A percentile compares a stretch with the other conserved stretches of the same genome.
These are phyloP conservation scores for Papilio polytes DNA, from an alignment of 1,140 invertebrate genomes.

Conservation along the genomic window DNA sequence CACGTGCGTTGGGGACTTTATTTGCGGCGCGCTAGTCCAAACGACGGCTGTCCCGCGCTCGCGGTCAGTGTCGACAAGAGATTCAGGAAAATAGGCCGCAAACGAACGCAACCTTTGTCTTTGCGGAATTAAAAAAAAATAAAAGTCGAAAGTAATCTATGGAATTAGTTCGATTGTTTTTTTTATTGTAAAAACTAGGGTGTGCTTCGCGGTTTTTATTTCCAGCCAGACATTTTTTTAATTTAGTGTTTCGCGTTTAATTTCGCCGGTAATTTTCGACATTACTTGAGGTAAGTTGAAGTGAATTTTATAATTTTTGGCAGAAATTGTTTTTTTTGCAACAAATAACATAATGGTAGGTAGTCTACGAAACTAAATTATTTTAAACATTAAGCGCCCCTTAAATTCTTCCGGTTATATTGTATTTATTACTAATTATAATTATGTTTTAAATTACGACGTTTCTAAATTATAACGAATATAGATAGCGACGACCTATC, in stretches of 20 bases:
- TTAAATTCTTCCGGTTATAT: background rate
- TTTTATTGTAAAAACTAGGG: slow-evolving; percentile 45
- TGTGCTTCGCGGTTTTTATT: slow-evolving; percentile 45
- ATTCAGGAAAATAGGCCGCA: slow-evolving; percentile 69
- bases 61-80: slow-evolving; percentile 59
- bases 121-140: slow-evolving; percentile 53
- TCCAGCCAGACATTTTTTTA: background rate
- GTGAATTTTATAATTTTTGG: background rate
- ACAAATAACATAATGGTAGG: background rate
- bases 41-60: slow-evolving; percentile 40
- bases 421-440: background rate
- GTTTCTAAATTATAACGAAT: too few species aligned
- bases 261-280: slow-evolving; percentile 31
- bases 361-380: background rate
- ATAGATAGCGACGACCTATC: too few species aligned
- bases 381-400: too few species aligned
- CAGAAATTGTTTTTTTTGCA: background rate
- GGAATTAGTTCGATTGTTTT: slow-evolving; percentile 57
- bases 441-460: too few species aligned
- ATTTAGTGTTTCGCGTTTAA: background rate
- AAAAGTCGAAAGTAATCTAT: slow-evolving; percentile 59
- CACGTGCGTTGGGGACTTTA: slow-evolving; percentile 35
- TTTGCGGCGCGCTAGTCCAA: slow-evolving; percentile 38
- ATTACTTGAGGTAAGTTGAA: background rate
- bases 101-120: slow-evolving; percentile 48